Evolutionary conservation across 2,797 vertebrate genomes (phyloP).

Genomic region (Channa striata): DNA sequence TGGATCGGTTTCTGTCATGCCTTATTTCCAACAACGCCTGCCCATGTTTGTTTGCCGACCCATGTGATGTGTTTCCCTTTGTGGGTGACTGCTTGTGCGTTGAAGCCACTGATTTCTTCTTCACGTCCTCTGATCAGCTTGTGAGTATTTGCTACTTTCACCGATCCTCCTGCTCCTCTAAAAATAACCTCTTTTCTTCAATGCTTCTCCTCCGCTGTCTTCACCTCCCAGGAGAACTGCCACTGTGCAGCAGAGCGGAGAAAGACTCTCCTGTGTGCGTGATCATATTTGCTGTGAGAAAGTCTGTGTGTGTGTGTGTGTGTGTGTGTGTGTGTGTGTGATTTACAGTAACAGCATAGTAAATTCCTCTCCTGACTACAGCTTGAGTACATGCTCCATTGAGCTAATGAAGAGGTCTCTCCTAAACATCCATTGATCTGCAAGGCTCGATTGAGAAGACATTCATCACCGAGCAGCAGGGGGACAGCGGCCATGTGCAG

Average conservation of each 20-base stretch:
- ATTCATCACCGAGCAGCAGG: constrained; percentile 62
- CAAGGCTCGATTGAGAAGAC: constrained; percentile 47
- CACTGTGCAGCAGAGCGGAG: constrained; percentile 36
- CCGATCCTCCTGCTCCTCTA: constrained; percentile 58
- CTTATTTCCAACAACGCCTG: neutral
- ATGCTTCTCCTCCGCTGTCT: constrained; percentile 37
- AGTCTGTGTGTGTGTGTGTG: constrained; percentile 6
- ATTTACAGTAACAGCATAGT: constrained; percentile 54
- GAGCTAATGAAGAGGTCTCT: constrained; percentile 73
- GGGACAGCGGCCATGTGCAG: constrained; percentile 38
- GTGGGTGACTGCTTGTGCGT: neutral
- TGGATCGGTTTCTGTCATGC: constrained; percentile 2
- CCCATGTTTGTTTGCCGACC: neutral
- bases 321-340: constrained; percentile 30
- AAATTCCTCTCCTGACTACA: constrained; percentile 58
- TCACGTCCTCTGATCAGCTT: constrained; percentile 56
- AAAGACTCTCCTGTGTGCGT: neutral
- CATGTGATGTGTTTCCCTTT: constrained; percentile 15
- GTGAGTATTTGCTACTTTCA: constrained; percentile 49
- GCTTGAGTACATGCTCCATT: constrained; percentile 49
- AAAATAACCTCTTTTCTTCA: constrained; percentile 62
- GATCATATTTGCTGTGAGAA: constrained; percentile 9
- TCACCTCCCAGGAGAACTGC: constrained; percentile 50
- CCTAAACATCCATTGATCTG: constrained; percentile 66
- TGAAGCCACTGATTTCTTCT: constrained; percentile 29